Percentiles rank a stretch among this genome's conserved stretches.
Conservation (phyloP, 2,888 invertebrate genomes). For the Drosophila paramelanica region DNA sequence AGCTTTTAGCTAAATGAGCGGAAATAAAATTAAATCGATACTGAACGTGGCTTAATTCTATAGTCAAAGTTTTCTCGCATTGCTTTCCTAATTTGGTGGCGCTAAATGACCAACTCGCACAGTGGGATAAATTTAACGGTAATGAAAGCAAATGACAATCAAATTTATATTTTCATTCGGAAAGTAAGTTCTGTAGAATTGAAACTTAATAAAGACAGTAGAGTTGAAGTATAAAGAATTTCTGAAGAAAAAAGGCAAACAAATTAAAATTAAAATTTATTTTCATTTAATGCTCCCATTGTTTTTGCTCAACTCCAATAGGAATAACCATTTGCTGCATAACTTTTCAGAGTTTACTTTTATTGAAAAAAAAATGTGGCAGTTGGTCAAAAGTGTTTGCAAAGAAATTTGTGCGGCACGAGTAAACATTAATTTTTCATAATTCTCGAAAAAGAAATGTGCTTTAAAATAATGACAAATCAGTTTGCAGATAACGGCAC, state of each 20-base stretch:
- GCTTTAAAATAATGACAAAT: constrained; percentile 84
- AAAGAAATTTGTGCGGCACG: constrained; percentile 3
- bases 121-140: constrained; percentile 25
- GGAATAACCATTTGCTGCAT: constrained; percentile 14
- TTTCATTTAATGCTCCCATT: constrained; percentile 1
- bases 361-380: constrained; percentile 30
- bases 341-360: constrained; percentile 34
- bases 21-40: constrained; percentile 84
- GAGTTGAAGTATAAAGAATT: too few relatives aligned
- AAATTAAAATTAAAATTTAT: too few relatives aligned
- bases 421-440: constrained; percentile 67
- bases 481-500: constrained; percentile 78
- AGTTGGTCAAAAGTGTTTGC: constrained; percentile 33
- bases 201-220: not conserved
- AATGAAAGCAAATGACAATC: constrained; percentile 4
- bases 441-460: constrained; percentile 51
- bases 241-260: too few relatives aligned
- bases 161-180: not conserved
- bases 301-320: not conserved
- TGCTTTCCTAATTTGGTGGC: constrained; percentile 45
- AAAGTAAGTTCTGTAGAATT: not conserved
- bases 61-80: constrained; percentile 57
- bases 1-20: constrained; percentile 83
- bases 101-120: constrained; percentile 41
- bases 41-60: constrained; percentile 69